Evolutionary conservation across 2,113 vertebrate genomes (phyloP).

Genomic region (Fregetta grallaria): DNA sequence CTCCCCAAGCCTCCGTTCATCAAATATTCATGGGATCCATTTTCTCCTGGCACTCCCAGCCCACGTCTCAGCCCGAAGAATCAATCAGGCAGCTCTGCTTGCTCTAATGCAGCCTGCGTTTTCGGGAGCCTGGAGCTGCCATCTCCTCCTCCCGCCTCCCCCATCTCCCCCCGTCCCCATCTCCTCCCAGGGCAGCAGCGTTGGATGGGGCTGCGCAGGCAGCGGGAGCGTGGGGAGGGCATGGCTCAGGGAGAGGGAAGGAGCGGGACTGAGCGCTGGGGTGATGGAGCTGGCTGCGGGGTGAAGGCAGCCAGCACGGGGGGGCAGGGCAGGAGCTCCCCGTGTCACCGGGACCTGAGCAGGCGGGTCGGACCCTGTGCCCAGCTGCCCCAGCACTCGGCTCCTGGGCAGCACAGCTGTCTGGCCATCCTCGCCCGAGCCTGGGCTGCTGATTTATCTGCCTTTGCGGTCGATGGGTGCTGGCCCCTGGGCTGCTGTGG

Average conservation of each 20-base stretch:
- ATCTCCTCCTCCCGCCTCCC: not conserved
- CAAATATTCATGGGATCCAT: constrained; percentile 71
- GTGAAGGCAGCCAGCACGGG: not conserved
- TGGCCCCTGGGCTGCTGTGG: not conserved
- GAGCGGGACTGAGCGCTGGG: not conserved
- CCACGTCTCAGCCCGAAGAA: constrained; percentile 58
- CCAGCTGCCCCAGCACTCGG: accelerated
- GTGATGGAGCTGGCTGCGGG: not conserved
- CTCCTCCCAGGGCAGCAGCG: not conserved
- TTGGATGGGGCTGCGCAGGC: not conserved
- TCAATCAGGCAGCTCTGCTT: constrained; percentile 57
- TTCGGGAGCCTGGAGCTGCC: constrained; percentile 41
- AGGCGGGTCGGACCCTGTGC: not conserved
- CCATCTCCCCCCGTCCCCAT: not conserved
- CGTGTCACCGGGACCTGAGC: not conserved
- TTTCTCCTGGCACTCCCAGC: constrained; percentile 66
- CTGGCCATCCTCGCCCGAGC: not conserved
- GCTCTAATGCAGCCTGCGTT: constrained; percentile 50
- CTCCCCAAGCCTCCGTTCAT: constrained; percentile 62
- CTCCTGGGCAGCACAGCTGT: accelerated
- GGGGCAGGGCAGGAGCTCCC: not conserved
- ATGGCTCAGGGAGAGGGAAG: not conserved
- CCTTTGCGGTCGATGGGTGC: not conserved
- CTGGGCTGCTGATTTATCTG: not conserved
- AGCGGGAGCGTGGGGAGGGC: not conserved